Conservation (phyloP, 2,888 invertebrate species). For the Danaus chrysippus region DNA sequence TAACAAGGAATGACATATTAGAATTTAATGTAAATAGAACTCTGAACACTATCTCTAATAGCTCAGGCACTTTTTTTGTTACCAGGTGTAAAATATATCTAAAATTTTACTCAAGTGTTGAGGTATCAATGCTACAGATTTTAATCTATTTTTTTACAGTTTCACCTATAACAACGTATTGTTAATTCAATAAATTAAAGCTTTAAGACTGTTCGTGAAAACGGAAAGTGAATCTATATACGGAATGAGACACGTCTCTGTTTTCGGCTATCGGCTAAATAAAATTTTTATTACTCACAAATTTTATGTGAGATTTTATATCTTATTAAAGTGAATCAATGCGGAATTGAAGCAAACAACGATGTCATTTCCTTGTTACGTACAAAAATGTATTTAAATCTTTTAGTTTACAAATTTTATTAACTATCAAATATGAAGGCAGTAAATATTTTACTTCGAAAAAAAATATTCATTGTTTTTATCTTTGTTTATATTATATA, state of each 20-base stretch:
- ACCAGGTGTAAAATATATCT: too few species aligned
- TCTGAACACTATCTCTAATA: too few species aligned
- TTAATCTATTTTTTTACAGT: too few species aligned
- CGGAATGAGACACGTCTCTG: background rate
- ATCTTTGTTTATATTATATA: too few species aligned
- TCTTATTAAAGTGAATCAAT: conserved; percentile 15
- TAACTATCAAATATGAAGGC: too few species aligned
- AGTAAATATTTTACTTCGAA: too few species aligned
- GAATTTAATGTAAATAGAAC: too few species aligned
- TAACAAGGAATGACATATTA: background rate
- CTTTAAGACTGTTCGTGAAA: background rate
- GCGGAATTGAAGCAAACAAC: conserved; percentile 12
- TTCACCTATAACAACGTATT: background rate
- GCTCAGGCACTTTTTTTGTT: too few species aligned
- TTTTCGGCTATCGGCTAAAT: conserved; percentile 14
- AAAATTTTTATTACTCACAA: conserved; percentile 11
- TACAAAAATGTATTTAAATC: background rate
- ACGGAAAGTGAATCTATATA: background rate
- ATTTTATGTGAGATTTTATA: conserved; percentile 20
- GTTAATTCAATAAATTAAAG: background rate
- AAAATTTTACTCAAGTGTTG: too few species aligned
- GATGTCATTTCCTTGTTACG: background rate
- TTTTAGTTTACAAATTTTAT: background rate
- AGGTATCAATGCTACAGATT: too few species aligned
- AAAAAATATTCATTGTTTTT: too few species aligned